Evolutionary conservation across 2,113 vertebrate species (phyloP), one percentile per base, ranked within the genome.

Genomic region (Quiscalus mexicanus): DNA sequence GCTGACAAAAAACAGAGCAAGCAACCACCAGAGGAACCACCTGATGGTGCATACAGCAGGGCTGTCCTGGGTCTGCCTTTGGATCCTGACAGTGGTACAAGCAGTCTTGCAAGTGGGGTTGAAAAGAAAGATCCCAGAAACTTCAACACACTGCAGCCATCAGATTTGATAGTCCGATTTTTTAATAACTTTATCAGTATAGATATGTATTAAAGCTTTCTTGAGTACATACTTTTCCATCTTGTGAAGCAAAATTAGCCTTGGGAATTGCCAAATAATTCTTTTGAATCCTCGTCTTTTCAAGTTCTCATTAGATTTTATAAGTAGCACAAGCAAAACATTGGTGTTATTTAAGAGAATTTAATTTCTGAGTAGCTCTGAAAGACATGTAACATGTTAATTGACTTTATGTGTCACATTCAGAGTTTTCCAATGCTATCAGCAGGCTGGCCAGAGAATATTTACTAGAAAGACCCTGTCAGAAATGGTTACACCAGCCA

Each of bases 211-310:
- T 85, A 94, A 92, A 91, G 64, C 47, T 85, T 96, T 90, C 60
- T 45, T 49, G 44, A 41, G 33, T 52, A 81, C 79, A 56, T 70
- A 77, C 35, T 67, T 84, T 93, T 95, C 75, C 74, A 78, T 89
- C 50, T 93, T 62, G 39, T 23, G 76, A 92, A 91, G 83, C 22
- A 92, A 96, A 95, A 97, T 86, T 87, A 87, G 80, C 63, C 77
- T 90, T 81, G 63, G 60, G 45, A 95, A 85, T 83, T 96, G 73
- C 75, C 73, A 96, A 96, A 96, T 95, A 96, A 91, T 89, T 92
- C 71, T 58, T 94, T 95, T 95, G 90, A 93, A 96, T 94, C 89
- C 70, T 20, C 52, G 33, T 89, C 73, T 83, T 93, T 93, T 89
- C 62, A 90, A 91, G 25, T 79, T 85, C 78, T 95, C 89, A 84